Evolutionary conservation across 2,888 invertebrate species (phyloP), one percentile per base, ranked within the genome.

Genomic region (Tromatobia lineatoria): DNA sequence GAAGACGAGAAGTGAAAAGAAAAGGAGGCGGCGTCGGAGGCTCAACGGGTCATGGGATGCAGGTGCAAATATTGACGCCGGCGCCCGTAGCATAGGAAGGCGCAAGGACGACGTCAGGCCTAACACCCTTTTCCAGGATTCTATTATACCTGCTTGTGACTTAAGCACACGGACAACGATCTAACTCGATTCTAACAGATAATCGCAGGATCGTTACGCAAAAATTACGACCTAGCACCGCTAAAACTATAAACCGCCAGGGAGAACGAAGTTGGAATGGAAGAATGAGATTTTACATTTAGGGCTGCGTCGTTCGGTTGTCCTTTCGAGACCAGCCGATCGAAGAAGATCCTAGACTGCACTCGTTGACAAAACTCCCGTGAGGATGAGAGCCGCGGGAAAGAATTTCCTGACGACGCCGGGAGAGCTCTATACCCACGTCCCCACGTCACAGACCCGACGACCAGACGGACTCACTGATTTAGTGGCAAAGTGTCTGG

Each of bases 11-110:
- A 34, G 15, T 20, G 38, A 64, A 64, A 64, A 64, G 38, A 64
- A 50, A 69, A 50, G 25, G 18, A 64, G 64, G 57, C 74, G 73
- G 67, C 73, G 80, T 79, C 67, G 47, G 64, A 18, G 71, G 79
- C 67, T 79, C 80, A 70, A 74, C 78, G 80, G 73, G 78, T 75
- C 75, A 69, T 80, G 80, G n/a, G 87, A 61, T 81, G 88, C 89
- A 89, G 90, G 91, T 90, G 89, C 88, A 88, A 89, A 87, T 83
- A 85, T 86, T 85, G 88, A 90, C 91, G 91, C 90, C 90, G 90
- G 91, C 91, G 91, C 89, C 88, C 64, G 73, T 69, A 47, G 70
- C 38, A 74, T n/a, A 34, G 38, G 47, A 50, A 69, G 61, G 59
- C 52, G 57, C 57, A 29, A 76, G 59, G 67, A 80, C 61, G 59